Base-by-base conservation (phyloP, 2,888 invertebrate species). In the Drosophila birchii region DNA sequence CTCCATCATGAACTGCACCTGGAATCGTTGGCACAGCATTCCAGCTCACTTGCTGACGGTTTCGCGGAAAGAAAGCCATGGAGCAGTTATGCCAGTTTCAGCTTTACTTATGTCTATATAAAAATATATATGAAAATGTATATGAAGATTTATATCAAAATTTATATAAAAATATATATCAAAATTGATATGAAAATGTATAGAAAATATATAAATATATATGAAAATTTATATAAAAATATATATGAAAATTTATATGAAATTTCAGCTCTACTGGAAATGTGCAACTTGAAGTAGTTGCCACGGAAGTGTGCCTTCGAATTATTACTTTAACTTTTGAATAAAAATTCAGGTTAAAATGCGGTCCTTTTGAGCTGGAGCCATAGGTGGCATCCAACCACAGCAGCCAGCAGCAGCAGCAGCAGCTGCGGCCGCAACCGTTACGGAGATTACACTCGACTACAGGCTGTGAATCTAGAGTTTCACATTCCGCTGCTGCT, bases 401-500 rank as follows among this genome's bases (percentile, higher is more conserved):
- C 53, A 53, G 51, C 26, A 49, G 41, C 32, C 26, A 26, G 29
- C 53, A 53, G 44, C 34, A 49, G 41, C 34, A 32, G 11, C 39
- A 39, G 5, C 32, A 39, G 9, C 45, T 12, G 20, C 47, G 11
- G 18, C 23, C 26, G 47, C 64, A 18, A 44, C 53, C 36, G 62
- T 43, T 49, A 61, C 49, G 26, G 43, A 45, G 45, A 53, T 54
- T 34, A 54, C 53, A 53, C 66, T 53, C 54, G 29, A 44, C 23
- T 64, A 47, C 55, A 41, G 47, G 47, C 34, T 26, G 38, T 23
- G 26, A 47, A 36, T 58, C 51, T 72, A 43, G 14, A 60, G 44
- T 49, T 60, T 68, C 58, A 47, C 45, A 53, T 77, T 62, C 45
- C 51, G 38, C 32, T 49, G 38, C 32, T 49, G 59, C 36, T 49